Percentiles rank a stretch among this genome's conserved stretches.
Conservation (phyloP, 2,888 invertebrate species). For the Tortrix viridana region DNA sequence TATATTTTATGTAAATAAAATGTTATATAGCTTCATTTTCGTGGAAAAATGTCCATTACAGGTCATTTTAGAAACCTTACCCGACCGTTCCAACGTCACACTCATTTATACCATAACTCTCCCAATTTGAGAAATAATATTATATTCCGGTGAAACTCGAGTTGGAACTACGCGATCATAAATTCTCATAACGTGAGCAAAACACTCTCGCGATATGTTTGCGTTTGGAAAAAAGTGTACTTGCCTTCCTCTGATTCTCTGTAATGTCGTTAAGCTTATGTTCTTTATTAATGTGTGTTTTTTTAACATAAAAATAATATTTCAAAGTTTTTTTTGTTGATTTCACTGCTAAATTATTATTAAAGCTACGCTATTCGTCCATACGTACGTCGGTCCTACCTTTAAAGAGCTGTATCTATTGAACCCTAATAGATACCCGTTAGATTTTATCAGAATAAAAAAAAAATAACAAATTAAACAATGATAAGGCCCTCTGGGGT, state of each 20-base stretch:
- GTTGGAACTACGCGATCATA: conserved; percentile 23
- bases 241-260: not conserved
- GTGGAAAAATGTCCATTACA: too few relatives aligned
- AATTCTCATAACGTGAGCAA: conserved; percentile 31
- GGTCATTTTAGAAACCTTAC: not conserved
- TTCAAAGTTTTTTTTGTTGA: too few relatives aligned
- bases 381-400: too few relatives aligned
- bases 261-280: conserved; percentile 20
- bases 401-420: too few relatives aligned
- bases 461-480: too few relatives aligned
- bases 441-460: too few relatives aligned
- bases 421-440: too few relatives aligned
- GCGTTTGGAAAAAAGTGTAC: conserved; percentile 25
- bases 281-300: not conserved
- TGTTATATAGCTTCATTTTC: too few relatives aligned
- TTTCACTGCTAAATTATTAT: not conserved
- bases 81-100: not conserved
- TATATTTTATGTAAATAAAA: too few relatives aligned
- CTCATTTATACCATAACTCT: conserved; percentile 1
- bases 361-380: too few relatives aligned
- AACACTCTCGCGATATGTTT: conserved; percentile 8
- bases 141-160: conserved; percentile 10
- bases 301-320: too few relatives aligned
- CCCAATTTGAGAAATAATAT: conserved; percentile 12
- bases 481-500: too few relatives aligned